A percentile compares a stretch with the other conserved stretches of the same genome.
Conservation (phyloP, 2,113 vertebrate genomes). For the Oncorhynchus mykiss region DNA sequence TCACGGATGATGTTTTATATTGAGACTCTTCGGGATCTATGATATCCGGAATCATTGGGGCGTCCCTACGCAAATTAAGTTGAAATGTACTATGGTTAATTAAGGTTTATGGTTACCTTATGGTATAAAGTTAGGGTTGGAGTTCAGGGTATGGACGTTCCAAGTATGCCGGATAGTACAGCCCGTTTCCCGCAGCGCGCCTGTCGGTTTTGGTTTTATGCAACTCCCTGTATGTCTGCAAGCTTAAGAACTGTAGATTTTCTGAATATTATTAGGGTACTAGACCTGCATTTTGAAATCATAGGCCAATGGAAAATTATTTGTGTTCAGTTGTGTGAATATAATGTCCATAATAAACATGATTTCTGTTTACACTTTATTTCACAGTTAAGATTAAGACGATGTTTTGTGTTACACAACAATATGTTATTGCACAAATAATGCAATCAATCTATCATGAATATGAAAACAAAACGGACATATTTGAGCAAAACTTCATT, state of each 20-base stretch:
- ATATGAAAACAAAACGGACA: constrained; percentile 61
- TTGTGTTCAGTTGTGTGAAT: not conserved
- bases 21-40: no score
- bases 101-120: no score
- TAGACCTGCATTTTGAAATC: no score
- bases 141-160: no score
- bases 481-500: constrained; percentile 14
- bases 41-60: no score
- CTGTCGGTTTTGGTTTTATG: not conserved
- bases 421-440: constrained; percentile 45
- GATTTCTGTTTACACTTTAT: constrained; percentile 34
- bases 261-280: not conserved
- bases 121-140: no score
- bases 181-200: no score
- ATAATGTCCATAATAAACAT: not conserved
- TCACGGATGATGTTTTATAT: constrained; percentile 28
- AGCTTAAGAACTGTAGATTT: not conserved
- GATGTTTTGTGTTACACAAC: constrained; percentile 5
- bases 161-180: no score
- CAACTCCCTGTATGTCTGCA: not conserved
- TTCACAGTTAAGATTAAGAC: constrained; percentile 34
- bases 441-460: constrained; percentile 34
- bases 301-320: not conserved
- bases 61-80: no score
- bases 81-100: no score